Evolutionary conservation across 1,140 invertebrate genomes (phyloP).

Genomic region (Drosophila albomicans): DNA sequence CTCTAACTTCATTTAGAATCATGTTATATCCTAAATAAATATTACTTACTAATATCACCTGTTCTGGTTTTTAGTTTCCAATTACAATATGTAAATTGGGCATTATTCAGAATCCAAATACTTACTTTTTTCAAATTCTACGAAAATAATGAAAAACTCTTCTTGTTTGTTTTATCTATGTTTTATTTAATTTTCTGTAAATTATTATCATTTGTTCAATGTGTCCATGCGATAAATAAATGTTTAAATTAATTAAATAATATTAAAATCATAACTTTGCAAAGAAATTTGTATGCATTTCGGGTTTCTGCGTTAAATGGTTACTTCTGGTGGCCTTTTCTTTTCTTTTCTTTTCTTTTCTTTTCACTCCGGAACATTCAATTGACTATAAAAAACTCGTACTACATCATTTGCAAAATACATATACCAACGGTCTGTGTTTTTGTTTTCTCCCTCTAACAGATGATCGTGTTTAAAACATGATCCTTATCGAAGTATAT

Average conservation of each 20-base stretch:
- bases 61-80: too few species aligned
- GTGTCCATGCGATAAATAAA: conserved; percentile 78
- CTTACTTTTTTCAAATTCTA: background rate
- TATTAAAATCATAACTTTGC: conserved; percentile 71
- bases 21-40: too few species aligned
- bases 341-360: conserved; percentile 1
- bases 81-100: too few species aligned
- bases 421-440: conserved; percentile 57
- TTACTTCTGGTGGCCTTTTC: conserved; percentile 48
- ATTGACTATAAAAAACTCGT: conserved; percentile 80
- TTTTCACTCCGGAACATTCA: conserved; percentile 61
- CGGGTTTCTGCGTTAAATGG: conserved; percentile 29
- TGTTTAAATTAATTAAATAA: conserved; percentile 76
- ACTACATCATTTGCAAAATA: conserved; percentile 73
- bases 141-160: background rate
- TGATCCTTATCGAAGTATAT: conserved; percentile 59
- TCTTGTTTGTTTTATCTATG: conserved; percentile 71
- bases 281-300: conserved; percentile 49
- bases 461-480: conserved; percentile 52
- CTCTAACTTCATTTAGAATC: too few species aligned
- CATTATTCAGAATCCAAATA: too few species aligned
- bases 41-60: background rate
- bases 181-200: conserved; percentile 78
- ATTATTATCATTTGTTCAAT: conserved; percentile 82
- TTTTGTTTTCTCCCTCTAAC: conserved; percentile 23